Evolutionary conservation across 2,888 invertebrate genomes (phyloP).

Genomic region (Allygus modestus): DNA sequence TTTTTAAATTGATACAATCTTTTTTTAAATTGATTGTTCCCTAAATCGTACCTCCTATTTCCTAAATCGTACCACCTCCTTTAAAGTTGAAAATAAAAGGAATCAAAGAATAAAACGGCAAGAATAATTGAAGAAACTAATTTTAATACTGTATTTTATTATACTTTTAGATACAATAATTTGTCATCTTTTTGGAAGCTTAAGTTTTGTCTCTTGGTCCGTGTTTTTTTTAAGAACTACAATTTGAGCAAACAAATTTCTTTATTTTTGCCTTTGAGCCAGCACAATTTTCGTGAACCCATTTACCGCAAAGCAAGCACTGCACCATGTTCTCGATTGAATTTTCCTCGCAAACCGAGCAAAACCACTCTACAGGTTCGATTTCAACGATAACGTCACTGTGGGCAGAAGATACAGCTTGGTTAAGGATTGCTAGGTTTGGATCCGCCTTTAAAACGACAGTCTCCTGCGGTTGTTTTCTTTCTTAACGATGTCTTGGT

Average conservation of each 20-base stretch:
- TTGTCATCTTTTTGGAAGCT: no score
- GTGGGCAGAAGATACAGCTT: no score
- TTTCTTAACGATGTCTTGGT: no score
- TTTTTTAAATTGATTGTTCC: constrained; percentile 1
- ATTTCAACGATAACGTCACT: neutral
- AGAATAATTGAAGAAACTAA: no score
- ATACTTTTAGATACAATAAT: no score
- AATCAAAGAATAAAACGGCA: no score
- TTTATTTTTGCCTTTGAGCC: neutral
- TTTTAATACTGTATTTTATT: neutral
- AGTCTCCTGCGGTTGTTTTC: neutral
- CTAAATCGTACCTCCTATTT: constrained; percentile 24
- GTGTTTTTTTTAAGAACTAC: no score
- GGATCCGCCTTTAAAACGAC: neutral
- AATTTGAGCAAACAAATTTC: neutral
- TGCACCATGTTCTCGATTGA: constrained; percentile 39
- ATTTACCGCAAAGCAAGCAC: neutral
- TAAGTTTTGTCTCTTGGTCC: no score
- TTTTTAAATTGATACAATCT: neutral
- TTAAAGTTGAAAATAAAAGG: no score
- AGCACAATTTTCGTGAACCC: neutral
- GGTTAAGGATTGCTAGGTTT: no score
- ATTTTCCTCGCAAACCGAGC: neutral
- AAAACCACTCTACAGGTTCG: constrained; percentile 6
- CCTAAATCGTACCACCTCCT: constrained; percentile 42